Base-by-base conservation (phyloP, 2,113 vertebrate species). In the Acrocephalus arundinaceus region DNA sequence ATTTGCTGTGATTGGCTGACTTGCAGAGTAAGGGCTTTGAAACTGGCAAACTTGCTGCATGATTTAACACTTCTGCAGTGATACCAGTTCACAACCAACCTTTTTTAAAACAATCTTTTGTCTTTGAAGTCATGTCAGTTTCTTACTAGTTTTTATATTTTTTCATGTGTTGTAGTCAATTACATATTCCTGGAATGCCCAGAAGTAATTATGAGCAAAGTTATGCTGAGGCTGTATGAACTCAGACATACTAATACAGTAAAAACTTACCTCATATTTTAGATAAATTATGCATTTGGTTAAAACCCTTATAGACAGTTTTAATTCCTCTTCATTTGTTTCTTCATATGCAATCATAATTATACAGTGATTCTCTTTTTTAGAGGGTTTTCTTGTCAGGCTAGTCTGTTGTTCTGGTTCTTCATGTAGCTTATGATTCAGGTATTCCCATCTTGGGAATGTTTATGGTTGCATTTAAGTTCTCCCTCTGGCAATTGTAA, bases 61-160 rank as follows among this genome's bases (percentile, higher is more conserved):
- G 58, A 71, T 94, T 95, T 95, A 94, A 90, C 96, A 74, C 51
- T 95, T 95, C 58, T 95, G 27, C 74, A 73, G 31, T 75, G 63
- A 89, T 58, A 82, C 33, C 33, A 87, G 33, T 84, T 94, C 46
- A 67, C 76, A 94, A 90, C 20, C 49, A 89, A 46, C 18, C 21
- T 85, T 63, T 85, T 96, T 80, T 74, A 74, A 97, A 91, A 66
- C 25, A 37, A 16, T 37, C 15, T 87, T 79, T 76, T 54, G 28
- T 65, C 35, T 87, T 89, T 63, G 52, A 78, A 83, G 88, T 89
- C 74, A 31, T 12, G 2, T 91, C 28, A 39, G 17, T 76, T 91
- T 89, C 68, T 89, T 79, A 48, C 45, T 74, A n/a, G 23, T 49
- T 94, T 92, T 94, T 93, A 14, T 72, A 52, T 92, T 84, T 63